phyloP scores from a whole-genome alignment of 2,797 vertebrate genomes.

The Salmo trutta region DNA sequence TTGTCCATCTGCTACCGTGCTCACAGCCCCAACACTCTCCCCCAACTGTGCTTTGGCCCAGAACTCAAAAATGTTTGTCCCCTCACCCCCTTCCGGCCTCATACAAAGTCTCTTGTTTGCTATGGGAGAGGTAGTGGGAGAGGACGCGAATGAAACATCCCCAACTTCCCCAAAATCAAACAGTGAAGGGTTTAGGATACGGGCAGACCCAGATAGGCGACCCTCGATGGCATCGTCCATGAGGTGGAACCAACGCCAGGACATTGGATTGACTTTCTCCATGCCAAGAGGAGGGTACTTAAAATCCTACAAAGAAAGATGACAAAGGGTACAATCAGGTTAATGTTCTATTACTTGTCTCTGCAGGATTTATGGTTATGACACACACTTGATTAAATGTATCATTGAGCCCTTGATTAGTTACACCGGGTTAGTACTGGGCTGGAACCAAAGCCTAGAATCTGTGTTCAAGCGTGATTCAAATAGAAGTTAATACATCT shows the following conservation, averaged over 20 bases:
- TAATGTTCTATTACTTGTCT: neutral
- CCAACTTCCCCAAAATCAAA: conserved; percentile 10
- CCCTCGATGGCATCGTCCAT: conserved; percentile 19
- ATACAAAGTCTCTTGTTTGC: conserved; percentile 5
- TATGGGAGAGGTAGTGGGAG: neutral
- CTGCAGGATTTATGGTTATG: neutral
- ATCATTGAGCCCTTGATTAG: neutral
- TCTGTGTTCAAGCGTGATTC: neutral
- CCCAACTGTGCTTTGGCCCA: conserved; percentile 18
- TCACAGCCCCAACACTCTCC: neutral
- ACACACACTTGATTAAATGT: neutral
- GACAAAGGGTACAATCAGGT: neutral
- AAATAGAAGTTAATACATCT: neutral
- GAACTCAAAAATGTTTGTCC: conserved; percentile 10
- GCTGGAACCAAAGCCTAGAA: neutral
- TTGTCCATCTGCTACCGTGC: neutral
- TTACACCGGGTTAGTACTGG: neutral
- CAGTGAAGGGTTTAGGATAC: conserved; percentile 14
- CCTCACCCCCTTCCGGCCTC: neutral
- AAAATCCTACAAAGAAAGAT: neutral
- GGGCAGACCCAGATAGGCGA: conserved; percentile 8
- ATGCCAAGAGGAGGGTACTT: conserved; percentile 3
- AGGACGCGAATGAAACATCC: neutral
- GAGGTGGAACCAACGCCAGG: conserved; percentile 18
- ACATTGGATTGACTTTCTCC: neutral